A percentile compares a stretch with the other conserved stretches of the same genome.
These are phyloP conservation scores for Oikopleura dioica DNA, from an alignment of 23 tunicate species.

Conservation along the genomic window DNA sequence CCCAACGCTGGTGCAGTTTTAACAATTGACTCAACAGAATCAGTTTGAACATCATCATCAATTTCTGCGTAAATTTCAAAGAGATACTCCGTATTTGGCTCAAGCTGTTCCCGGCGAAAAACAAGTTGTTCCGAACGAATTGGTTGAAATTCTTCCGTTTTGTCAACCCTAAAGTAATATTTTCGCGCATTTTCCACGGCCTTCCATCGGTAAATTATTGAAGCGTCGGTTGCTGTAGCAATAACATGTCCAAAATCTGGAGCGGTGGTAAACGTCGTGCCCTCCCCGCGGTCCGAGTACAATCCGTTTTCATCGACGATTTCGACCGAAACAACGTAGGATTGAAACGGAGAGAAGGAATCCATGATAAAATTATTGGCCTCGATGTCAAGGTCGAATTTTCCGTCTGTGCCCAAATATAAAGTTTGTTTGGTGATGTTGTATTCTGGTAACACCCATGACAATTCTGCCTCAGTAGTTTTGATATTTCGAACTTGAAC, in stretches of 20 bases:
- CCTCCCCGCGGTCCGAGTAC: neutral
- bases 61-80: neutral
- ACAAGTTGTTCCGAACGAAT: neutral
- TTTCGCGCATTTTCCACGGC: neutral
- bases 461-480: neutral
- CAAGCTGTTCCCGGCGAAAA: neutral
- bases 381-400: neutral
- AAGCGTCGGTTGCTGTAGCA: neutral
- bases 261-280: neutral
- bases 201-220: neutral
- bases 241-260: neutral
- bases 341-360: neutral
- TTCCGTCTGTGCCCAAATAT: neutral
- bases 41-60: no score
- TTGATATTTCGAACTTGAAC: neutral
- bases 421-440: neutral
- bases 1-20: no score
- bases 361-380: conserved; percentile 6
- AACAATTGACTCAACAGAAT: no score
- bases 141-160: neutral
- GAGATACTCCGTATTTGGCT: neutral
- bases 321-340: neutral
- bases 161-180: neutral
- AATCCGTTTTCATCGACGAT: neutral
- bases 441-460: neutral